Percentiles rank a stretch among this genome's conserved stretches.
phyloP scores from a whole-genome alignment of 1,140 invertebrate species.

The Listronotus oregonensis region DNA sequence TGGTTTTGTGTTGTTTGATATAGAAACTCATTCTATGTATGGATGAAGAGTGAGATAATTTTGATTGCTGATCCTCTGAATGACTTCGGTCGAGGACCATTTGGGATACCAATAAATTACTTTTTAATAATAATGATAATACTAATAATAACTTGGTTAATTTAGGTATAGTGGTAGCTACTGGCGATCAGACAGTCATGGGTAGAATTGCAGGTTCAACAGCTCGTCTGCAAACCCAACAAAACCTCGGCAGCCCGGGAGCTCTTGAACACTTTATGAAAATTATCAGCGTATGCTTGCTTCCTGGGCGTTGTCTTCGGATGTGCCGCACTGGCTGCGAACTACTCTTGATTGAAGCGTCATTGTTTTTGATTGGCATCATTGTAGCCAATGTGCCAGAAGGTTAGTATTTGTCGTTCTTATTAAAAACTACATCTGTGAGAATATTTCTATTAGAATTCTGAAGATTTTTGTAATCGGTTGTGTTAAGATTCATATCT shows the following conservation, averaged over 20 bases:
- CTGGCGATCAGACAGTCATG: constrained; percentile 83
- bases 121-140: too few relatives aligned
- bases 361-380: constrained; percentile 85
- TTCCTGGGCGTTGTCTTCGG: constrained; percentile 79
- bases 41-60: too few relatives aligned
- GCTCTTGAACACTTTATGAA: constrained; percentile 81
- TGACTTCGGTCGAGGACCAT: too few relatives aligned
- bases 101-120: too few relatives aligned
- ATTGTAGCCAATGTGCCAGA: constrained; percentile 87
- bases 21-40: too few relatives aligned
- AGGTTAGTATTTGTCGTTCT: constrained; percentile 57
- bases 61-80: too few relatives aligned
- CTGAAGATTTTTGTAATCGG: too few relatives aligned
- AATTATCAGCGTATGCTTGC: constrained; percentile 74
- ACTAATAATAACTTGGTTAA: too few relatives aligned
- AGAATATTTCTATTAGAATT: constrained; percentile 55
- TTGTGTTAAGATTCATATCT: too few relatives aligned
- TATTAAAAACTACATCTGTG: constrained; percentile 56
- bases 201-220: constrained; percentile 82
- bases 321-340: constrained; percentile 68
- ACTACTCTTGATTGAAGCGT: constrained; percentile 77
- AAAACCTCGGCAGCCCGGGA: constrained; percentile 80
- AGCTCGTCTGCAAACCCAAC: constrained; percentile 69
- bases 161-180: constrained; percentile 70
- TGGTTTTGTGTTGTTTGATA: too few relatives aligned